Base-by-base conservation (phyloP, 2,797 vertebrate genomes). In the Rhynchotus rufescens region DNA sequence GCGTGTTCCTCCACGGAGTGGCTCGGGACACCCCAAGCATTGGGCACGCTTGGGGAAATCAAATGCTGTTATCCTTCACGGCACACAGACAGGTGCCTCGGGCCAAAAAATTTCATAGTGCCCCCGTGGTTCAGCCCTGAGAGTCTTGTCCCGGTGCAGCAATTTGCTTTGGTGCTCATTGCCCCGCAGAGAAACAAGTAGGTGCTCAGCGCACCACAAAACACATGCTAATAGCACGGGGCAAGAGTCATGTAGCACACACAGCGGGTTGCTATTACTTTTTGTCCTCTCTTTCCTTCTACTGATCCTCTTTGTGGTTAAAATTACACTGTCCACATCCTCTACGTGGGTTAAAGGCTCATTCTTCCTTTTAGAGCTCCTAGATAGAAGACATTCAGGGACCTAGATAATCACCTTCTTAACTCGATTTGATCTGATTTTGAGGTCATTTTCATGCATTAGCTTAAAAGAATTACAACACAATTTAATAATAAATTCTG, bases 391-490 rank as follows among this genome's bases (percentile, higher is more conserved):
- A 78, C 79, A 84, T 92, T 92, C 78, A 91, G 88, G 26, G 62
- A 75, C 93, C 88, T 36, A 12, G 56, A 93, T 91, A 95, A 96
- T 84, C 84, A 93, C 81, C 76, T 68, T 86, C 85, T 54, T 95
- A 90, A 94, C 73, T 73, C 83, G 88, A 76, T 91, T 88, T 84
- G 54, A 82, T 96, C 69, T 86, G 85, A 92, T 95, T 96, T 80
- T 94, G 81, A 94, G 86, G 81, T 93, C 26, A 92, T 95, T 95
- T 95, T 92, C 76, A 91, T 94, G 93, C 78, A 95, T 90, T 96
- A 95, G 69, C 90, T 83, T 90, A 91, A 95, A 95, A 95, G 89
- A 95, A 96, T 95, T 93, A 96, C 86, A 92, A 94, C 84, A 90
- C 54, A 95, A 94, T 89, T 94, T 91, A 95, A 86, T 95, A 88